Evolutionary conservation across 2,888 invertebrate species (phyloP).

Genomic region (Oscheius sp.): DNA sequence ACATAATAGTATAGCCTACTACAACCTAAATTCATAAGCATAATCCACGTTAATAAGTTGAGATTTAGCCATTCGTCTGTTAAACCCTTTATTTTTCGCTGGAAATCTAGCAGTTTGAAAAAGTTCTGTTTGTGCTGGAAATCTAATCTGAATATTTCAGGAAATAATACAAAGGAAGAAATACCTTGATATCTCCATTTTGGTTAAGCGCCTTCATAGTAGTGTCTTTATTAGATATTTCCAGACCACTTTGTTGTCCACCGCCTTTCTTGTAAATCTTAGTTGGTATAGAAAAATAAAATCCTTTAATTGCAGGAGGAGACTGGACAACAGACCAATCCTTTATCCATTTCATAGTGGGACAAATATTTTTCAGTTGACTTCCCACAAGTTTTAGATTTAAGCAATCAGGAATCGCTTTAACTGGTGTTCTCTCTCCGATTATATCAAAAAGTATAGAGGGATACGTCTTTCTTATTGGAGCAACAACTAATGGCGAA

Average conservation of each 20-base stretch:
- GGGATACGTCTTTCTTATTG: constrained; percentile 36
- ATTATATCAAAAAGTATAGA: constrained; percentile 41
- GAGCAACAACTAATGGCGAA: constrained; percentile 80
- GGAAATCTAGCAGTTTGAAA: constrained; percentile 26
- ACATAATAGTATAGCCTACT: neutral
- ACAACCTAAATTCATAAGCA: constrained; percentile 24
- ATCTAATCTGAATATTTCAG: constrained; percentile 31
- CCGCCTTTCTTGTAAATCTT: too few relatives aligned
- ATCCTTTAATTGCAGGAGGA: constrained; percentile 49
- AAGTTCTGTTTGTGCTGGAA: constrained; percentile 33
- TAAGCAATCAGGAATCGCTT: constrained; percentile 40
- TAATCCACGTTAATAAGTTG: constrained; percentile 26
- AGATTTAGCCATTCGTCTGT: constrained; percentile 39
- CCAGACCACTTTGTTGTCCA: too few relatives aligned
- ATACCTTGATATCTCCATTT: neutral
- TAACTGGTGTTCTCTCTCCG: constrained; percentile 27
- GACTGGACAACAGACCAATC: constrained; percentile 10
- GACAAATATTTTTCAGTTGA: too few relatives aligned
- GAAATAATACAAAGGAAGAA: neutral
- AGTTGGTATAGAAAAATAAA: constrained; percentile 44
- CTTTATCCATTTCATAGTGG: constrained; percentile 48
- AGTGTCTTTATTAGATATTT: too few relatives aligned
- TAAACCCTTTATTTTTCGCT: constrained; percentile 40
- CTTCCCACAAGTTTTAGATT: constrained; percentile 35
- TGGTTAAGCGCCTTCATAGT: too few relatives aligned